Percentiles rank a stretch among this genome's conserved stretches.
Conservation (phyloP, 1,140 invertebrate genomes). For the Microplitis demolitor region DNA sequence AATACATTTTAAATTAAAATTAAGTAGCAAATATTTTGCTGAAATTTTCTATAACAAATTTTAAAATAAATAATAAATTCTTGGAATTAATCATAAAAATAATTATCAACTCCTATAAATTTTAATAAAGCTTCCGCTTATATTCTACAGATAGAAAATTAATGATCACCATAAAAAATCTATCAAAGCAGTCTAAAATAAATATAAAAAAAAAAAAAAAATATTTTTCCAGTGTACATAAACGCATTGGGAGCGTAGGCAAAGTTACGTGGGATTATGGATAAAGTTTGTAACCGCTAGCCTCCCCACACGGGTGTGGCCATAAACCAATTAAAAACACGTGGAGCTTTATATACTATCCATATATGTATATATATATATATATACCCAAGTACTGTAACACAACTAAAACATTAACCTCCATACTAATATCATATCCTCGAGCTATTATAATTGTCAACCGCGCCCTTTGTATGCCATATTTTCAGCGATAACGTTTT, state of each 20-base stretch:
- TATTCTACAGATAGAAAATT: too few relatives aligned
- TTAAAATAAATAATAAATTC: too few relatives aligned
- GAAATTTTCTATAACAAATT: too few relatives aligned
- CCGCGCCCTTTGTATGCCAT: not conserved
- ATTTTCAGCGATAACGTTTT: not conserved
- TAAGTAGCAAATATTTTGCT: too few relatives aligned
- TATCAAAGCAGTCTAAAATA: not conserved
- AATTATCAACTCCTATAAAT: too few relatives aligned
- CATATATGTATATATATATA: not conserved
- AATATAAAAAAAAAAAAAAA: not conserved
- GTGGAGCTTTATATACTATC: not conserved
- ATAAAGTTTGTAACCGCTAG: not conserved
- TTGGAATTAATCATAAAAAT: too few relatives aligned
- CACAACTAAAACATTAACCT: too few relatives aligned
- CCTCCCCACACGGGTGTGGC: not conserved
- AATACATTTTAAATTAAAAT: too few relatives aligned
- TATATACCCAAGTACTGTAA: not conserved
- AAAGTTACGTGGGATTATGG: not conserved
- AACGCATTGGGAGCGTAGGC: not conserved
- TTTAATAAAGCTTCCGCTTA: too few relatives aligned
- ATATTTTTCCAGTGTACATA: not conserved
- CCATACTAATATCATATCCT: too few relatives aligned
- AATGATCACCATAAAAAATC: too few relatives aligned
- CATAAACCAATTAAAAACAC: constrained; percentile 5
- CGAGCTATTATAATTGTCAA: not conserved